Percentiles rank a stretch among this genome's conserved stretches.
These are phyloP conservation scores for Toxonevra muliebris DNA, from an alignment of 2,888 invertebrate species.

Conservation along the genomic window DNA sequence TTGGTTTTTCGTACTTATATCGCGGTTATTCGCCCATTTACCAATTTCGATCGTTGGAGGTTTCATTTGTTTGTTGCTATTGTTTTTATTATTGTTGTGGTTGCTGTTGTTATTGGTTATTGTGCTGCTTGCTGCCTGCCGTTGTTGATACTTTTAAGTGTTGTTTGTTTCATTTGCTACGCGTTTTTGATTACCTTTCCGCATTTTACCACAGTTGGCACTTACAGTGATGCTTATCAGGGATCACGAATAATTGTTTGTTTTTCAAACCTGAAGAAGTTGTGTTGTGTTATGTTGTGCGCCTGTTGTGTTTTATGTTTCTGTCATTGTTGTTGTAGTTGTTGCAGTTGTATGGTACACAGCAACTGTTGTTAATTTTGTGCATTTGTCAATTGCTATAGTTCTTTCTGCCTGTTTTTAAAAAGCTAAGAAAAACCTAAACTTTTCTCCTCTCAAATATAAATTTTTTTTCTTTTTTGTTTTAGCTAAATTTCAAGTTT, in stretches of 20 bases:
- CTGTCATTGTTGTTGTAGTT: no score
- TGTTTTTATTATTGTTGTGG: constrained; percentile 28
- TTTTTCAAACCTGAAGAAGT: constrained; percentile 52
- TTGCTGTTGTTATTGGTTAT: constrained; percentile 30
- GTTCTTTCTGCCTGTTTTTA: no score
- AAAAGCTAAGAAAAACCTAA: no score
- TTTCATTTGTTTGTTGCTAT: constrained; percentile 28
- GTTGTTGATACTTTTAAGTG: constrained; percentile 15
- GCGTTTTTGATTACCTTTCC: constrained; percentile 63
- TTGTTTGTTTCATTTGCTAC: constrained; percentile 50
- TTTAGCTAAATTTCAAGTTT: no score
- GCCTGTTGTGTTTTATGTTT: no score
- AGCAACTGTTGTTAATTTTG: no score
- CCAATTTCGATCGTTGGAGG: constrained; percentile 22
- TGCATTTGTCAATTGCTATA: no score
- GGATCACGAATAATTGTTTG: constrained; percentile 65
- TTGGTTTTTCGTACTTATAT: constrained; percentile 35
- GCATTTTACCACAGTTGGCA: constrained; percentile 51
- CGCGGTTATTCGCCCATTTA: constrained; percentile 19
- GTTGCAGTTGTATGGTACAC: no score
- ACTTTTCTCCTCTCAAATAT: no score
- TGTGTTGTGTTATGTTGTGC: constrained; percentile 42
- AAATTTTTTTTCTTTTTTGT: no score
- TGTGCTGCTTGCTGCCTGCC: constrained; percentile 27
- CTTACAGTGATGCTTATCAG: constrained; percentile 61